These are phyloP conservation scores for Nycticebus coucang DNA, from an alignment of 2,113 vertebrate species.

Conservation along the genomic window DNA sequence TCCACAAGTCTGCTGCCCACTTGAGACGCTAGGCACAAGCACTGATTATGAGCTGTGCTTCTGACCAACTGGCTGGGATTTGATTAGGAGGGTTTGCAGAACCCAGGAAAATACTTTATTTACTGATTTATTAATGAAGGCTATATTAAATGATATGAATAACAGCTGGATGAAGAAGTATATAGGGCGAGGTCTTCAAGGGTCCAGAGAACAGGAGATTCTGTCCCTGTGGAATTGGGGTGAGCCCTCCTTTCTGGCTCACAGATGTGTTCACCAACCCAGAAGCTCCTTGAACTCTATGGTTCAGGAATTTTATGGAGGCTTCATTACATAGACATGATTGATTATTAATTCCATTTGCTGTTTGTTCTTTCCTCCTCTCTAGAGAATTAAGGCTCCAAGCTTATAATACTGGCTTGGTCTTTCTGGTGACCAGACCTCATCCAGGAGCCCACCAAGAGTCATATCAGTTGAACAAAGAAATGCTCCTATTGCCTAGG, in stretches of 20 bases:
- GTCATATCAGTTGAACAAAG: neutral
- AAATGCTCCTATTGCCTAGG: neutral
- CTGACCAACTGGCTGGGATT: neutral
- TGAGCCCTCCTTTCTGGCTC: rapidly evolving
- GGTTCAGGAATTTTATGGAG: neutral
- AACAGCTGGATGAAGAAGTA: neutral
- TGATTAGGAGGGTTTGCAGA: neutral
- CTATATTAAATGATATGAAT: neutral
- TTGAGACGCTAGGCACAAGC: neutral
- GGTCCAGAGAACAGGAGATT: neutral
- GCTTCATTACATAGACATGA: neutral
- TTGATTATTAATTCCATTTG: neutral
- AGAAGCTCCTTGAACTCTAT: neutral
- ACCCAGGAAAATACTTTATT: neutral
- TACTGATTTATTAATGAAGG: neutral
- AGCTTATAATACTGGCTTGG: neutral
- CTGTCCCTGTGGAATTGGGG: neutral
- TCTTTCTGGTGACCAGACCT: neutral
- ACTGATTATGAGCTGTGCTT: neutral
- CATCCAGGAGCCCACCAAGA: neutral
- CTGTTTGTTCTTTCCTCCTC: neutral
- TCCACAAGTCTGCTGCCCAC: neutral
- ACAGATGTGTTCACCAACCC: neutral
- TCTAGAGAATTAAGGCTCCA: neutral
- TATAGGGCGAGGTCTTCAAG: neutral